Conservation (phyloP, 2,888 invertebrate genomes). For the Kryphioiulus occultus region DNA sequence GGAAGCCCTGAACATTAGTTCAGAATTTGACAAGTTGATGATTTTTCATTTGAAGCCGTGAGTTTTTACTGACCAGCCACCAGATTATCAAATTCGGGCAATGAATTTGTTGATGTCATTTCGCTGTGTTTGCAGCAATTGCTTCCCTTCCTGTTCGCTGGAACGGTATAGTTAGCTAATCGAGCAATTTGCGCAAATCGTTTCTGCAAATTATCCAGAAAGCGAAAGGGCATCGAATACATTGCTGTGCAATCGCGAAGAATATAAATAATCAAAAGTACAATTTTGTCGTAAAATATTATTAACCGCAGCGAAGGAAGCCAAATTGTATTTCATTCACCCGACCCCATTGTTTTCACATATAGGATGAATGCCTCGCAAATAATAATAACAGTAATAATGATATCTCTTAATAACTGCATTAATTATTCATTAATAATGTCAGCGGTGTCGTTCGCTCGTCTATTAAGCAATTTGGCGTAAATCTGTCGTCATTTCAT, state of each 20-base stretch:
- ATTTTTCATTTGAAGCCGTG: background rate
- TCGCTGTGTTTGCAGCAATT: background rate
- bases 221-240: too few relatives aligned
- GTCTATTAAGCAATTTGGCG: conserved; percentile 9
- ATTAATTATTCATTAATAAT: conserved; percentile 2
- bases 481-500: conserved; percentile 20
- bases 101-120: background rate
- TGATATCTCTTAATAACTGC: conserved; percentile 28
- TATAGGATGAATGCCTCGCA: conserved; percentile 22
- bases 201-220: background rate
- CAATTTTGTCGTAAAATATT: conserved; percentile 28
- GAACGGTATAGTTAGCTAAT: background rate
- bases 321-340: conserved; percentile 30
- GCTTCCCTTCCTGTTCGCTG: background rate
- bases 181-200: background rate
- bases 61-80: background rate
- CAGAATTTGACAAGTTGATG: background rate
- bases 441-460: conserved; percentile 39
- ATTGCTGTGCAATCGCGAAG: background rate
- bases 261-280: conserved; percentile 35
- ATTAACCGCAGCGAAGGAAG: conserved; percentile 26
- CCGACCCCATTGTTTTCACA: conserved; percentile 14
- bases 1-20: conserved; percentile 33
- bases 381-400: conserved; percentile 39
- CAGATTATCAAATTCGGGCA: background rate